phyloP scores from a whole-genome alignment of 92 coral and sea anemone species.

The Pocillopora grandis region DNA sequence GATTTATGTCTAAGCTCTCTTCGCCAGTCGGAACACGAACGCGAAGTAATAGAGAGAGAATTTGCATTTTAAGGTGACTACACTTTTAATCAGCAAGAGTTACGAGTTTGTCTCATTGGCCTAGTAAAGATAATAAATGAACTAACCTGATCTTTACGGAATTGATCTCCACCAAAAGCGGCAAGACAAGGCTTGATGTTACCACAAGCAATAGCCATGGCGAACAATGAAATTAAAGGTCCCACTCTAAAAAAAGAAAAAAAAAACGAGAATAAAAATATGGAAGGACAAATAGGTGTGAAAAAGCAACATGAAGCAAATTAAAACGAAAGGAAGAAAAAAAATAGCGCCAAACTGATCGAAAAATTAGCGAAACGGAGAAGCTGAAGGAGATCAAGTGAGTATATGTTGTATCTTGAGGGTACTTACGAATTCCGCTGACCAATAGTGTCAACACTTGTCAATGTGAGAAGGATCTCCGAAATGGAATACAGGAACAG shows the following conservation, averaged over 20 bases:
- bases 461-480: conserved; percentile 71
- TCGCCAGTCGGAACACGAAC: no score
- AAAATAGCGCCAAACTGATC: neutral
- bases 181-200: conserved; percentile 92
- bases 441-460: conserved; percentile 72
- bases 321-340: no score
- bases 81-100: no score
- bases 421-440: conserved; percentile 76
- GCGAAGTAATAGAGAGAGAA: no score
- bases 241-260: conserved; percentile 47
- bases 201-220: conserved; percentile 88
- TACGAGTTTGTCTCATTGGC: no score
- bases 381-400: neutral
- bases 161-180: conserved; percentile 93
- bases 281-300: neutral
- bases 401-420: neutral
- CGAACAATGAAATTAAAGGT: conserved; percentile 72
- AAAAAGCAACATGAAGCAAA: no score
- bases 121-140: neutral
- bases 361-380: neutral
- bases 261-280: neutral
- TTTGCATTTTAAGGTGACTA: no score
- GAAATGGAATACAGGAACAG: conserved; percentile 75
- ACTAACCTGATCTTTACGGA: conserved; percentile 67
- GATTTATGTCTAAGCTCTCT: no score